phyloP scores from a whole-genome alignment of 2,113 vertebrate species.

The Trichomycterus rosablanca region DNA sequence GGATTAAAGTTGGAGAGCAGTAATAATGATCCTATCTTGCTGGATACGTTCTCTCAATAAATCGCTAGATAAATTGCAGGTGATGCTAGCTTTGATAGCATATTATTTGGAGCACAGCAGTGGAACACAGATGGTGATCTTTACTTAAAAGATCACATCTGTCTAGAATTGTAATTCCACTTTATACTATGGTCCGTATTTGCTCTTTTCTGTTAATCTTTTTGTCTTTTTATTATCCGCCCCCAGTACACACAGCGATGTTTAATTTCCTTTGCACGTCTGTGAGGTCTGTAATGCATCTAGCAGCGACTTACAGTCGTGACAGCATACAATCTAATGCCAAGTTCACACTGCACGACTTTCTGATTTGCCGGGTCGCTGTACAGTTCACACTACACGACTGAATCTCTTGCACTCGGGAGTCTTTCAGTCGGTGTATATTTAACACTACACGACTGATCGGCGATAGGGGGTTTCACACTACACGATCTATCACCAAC shows the following conservation, averaged over 20 bases:
- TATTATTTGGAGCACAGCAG: constrained; percentile 24
- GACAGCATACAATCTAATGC: no score
- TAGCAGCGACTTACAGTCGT: no score
- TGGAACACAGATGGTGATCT: not conserved
- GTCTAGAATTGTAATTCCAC: not conserved
- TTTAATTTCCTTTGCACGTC: not conserved
- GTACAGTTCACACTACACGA: no score
- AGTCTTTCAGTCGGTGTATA: no score
- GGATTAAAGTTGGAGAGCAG: constrained; percentile 2
- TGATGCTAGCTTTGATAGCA: constrained; percentile 8
- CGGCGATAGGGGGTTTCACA: no score
- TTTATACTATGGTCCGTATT: not conserved
- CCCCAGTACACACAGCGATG: not conserved
- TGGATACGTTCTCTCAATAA: constrained; percentile 28
- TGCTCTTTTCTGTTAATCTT: not conserved
- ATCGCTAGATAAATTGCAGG: constrained; percentile 17
- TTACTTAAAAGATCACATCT: constrained; percentile 18
- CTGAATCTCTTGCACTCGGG: no score
- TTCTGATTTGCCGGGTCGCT: no score
- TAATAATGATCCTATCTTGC: constrained; percentile 13
- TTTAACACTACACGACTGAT: no score
- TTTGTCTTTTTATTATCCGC: no score
- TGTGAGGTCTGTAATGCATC: no score
- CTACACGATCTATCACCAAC: no score
- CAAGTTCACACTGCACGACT: no score